Percentiles rank a stretch among this genome's conserved stretches.
Evolutionary conservation across 2,888 invertebrate species (phyloP).

Genomic region (Caenorhabditis sinica): DNA sequence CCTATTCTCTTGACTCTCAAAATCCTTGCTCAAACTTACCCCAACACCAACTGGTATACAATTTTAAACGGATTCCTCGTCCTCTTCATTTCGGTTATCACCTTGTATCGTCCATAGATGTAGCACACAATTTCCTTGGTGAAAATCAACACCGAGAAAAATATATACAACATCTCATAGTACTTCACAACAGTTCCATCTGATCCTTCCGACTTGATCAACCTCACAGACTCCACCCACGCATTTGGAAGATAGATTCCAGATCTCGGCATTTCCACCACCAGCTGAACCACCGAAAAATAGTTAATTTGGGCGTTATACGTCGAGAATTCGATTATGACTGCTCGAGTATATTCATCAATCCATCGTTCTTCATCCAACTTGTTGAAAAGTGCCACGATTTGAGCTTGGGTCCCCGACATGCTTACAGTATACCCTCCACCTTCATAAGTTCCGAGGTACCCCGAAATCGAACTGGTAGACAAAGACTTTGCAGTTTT

Average conservation of each 20-base stretch:
- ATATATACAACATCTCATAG: slow-evolving; percentile 71
- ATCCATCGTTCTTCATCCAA: slow-evolving; percentile 83
- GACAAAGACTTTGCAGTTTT: slow-evolving; percentile 55
- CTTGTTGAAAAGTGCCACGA: slow-evolving; percentile 79
- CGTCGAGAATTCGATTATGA: slow-evolving; percentile 86
- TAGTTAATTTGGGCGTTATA: slow-evolving; percentile 85
- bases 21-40: neutral
- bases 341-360: slow-evolving; percentile 85
- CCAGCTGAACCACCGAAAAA: slow-evolving; percentile 74
- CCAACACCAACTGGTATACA: slow-evolving; percentile 31
- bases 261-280: slow-evolving; percentile 70
- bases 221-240: slow-evolving; percentile 75
- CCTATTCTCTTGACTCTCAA: too few species aligned
- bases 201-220: slow-evolving; percentile 72
- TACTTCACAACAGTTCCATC: slow-evolving; percentile 66
- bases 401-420: slow-evolving; percentile 64
- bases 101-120: slow-evolving; percentile 64
- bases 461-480: slow-evolving; percentile 58
- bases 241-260: slow-evolving; percentile 66
- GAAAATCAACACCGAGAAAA: slow-evolving; percentile 67
- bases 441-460: slow-evolving; percentile 65
- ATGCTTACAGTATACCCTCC: slow-evolving; percentile 75
- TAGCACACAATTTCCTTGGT: slow-evolving; percentile 65
- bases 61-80: slow-evolving; percentile 41
- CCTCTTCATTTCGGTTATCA: slow-evolving; percentile 28